Percentiles rank a stretch among this genome's conserved stretches.
These are phyloP conservation scores for Machimus rusticus DNA, from an alignment of 2,888 invertebrate species.

Conservation along the genomic window DNA sequence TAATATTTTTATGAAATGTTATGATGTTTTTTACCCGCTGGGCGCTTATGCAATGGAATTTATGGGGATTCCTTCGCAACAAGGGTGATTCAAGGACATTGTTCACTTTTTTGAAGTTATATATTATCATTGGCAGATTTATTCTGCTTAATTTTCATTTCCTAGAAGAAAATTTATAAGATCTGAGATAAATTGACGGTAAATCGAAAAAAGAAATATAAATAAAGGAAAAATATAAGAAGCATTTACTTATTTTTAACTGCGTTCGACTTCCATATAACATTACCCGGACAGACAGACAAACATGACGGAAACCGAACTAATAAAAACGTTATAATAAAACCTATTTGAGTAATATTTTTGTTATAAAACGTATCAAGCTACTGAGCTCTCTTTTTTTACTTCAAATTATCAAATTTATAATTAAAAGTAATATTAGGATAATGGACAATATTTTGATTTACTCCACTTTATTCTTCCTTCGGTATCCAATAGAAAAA, in stretches of 20 bases:
- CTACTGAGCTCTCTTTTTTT: too few species aligned
- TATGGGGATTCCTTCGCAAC: background rate
- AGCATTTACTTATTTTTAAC: background rate
- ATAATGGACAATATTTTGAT: too few species aligned
- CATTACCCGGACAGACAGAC: too few species aligned
- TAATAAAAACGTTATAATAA: too few species aligned
- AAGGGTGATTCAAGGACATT: background rate
- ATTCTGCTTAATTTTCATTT: background rate
- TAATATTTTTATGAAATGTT: background rate
- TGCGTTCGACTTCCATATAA: background rate
- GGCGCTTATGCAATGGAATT: background rate
- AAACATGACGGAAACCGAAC: too few species aligned
- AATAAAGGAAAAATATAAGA: background rate
- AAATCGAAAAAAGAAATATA: background rate
- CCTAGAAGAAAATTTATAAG: background rate
- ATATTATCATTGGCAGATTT: background rate
- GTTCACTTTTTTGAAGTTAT: background rate
- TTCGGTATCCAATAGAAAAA: too few species aligned
- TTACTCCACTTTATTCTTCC: too few species aligned
- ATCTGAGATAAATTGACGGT: background rate
- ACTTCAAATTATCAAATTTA: too few species aligned
- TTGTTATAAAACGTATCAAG: too few species aligned
- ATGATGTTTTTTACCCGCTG: background rate
- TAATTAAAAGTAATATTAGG: too few species aligned
- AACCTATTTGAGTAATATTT: too few species aligned